Conservation (phyloP, 2,888 invertebrate genomes). For the Ceramica pisi region DNA sequence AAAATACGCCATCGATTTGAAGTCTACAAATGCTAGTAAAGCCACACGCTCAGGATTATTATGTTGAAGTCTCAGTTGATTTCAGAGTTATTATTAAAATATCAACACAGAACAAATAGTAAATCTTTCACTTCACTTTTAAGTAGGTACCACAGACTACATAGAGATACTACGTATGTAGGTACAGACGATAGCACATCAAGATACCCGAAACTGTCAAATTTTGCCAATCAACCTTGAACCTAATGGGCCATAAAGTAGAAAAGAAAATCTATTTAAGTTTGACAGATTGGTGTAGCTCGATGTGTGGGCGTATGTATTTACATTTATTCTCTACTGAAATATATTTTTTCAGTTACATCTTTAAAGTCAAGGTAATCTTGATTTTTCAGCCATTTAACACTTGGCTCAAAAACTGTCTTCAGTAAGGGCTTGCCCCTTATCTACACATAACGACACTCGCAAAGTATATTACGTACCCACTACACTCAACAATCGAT, state of each 20-base stretch:
- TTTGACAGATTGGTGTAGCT: too few relatives aligned
- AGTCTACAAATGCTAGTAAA: slow-evolving; percentile 11
- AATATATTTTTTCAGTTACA: too few relatives aligned
- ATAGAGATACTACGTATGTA: too few relatives aligned
- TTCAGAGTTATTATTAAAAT: neutral
- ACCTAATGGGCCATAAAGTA: too few relatives aligned
- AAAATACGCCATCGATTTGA: neutral
- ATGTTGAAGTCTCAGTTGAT: neutral
- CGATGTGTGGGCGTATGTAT: too few relatives aligned
- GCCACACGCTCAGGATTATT: neutral
- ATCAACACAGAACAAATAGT: slow-evolving; percentile 15
- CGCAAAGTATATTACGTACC: slow-evolving; percentile 66
- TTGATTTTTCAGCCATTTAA: neutral
- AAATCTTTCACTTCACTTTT: neutral
- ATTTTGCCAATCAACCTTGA: too few relatives aligned
- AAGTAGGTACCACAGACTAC: too few relatives aligned
- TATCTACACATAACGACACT: slow-evolving; percentile 39
- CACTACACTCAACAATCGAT: slow-evolving; percentile 65
- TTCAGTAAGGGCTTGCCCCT: slow-evolving; percentile 20
- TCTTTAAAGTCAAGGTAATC: neutral
- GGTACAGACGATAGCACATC: too few relatives aligned
- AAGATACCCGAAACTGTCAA: too few relatives aligned
- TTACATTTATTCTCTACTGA: slow-evolving; percentile 4
- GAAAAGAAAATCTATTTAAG: too few relatives aligned
- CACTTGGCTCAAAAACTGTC: slow-evolving; percentile 22